A percentile compares a stretch with the other conserved stretches of the same genome.
These are phyloP conservation scores for Struthidea cinerea DNA, from an alignment of 2,113 vertebrate species.

Conservation along the genomic window DNA sequence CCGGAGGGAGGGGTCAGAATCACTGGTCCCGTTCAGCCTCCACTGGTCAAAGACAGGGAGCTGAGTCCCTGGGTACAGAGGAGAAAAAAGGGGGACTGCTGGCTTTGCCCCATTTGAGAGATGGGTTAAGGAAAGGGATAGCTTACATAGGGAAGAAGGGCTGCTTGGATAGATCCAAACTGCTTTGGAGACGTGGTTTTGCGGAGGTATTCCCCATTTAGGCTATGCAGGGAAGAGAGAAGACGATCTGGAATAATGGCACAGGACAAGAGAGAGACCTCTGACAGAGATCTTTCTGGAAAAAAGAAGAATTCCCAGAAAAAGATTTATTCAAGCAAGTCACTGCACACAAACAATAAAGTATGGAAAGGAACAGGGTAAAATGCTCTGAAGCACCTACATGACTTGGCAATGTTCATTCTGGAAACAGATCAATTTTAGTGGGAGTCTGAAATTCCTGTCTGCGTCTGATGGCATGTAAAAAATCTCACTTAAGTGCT, in stretches of 20 bases:
- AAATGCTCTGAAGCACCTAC: background rate
- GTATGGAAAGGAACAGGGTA: background rate
- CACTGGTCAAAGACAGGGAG: background rate
- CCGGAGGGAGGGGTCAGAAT: too few relatives aligned
- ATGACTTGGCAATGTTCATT: background rate
- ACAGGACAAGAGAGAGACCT: background rate
- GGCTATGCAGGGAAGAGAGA: background rate
- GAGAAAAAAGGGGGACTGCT: background rate
- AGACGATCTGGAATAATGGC: background rate
- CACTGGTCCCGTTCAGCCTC: background rate
- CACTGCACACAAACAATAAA: background rate
- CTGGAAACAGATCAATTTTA: background rate
- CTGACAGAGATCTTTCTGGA: background rate
- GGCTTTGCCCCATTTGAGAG: background rate
- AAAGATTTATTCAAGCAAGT: background rate
- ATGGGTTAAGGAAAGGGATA: background rate
- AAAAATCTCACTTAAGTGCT: background rate
- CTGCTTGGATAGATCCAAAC: background rate
- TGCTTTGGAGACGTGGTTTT: background rate
- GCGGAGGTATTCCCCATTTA: background rate
- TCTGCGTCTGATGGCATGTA: background rate
- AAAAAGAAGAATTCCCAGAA: background rate
- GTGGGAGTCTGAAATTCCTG: conserved; percentile 6
- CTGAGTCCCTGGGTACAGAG: background rate
- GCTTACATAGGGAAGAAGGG: background rate